phyloP scores from a whole-genome alignment of 2,888 invertebrate genomes.

The Platycheirus rosarum region DNA sequence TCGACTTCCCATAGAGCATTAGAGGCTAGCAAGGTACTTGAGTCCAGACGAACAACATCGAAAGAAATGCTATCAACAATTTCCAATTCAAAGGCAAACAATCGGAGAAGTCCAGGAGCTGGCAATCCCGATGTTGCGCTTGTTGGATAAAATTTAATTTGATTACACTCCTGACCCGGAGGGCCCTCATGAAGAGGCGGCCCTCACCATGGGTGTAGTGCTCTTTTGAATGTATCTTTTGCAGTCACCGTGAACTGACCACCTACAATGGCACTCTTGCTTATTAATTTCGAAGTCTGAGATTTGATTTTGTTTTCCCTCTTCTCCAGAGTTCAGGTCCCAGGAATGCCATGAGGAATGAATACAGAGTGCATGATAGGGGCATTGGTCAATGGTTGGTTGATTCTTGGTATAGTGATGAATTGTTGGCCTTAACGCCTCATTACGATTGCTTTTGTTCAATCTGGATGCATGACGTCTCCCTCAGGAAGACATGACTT shows the following conservation, averaged over 20 bases:
- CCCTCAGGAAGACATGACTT: slow-evolving; percentile 19
- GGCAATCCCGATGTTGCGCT: not conserved
- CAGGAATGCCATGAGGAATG: slow-evolving; percentile 24
- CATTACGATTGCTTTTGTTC: slow-evolving; percentile 55
- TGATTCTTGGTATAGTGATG: slow-evolving; percentile 5
- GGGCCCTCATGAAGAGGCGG: slow-evolving; percentile 52
- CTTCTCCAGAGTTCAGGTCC: slow-evolving; percentile 4
- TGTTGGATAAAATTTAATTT: slow-evolving; percentile 54
- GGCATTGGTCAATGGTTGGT: slow-evolving; percentile 48
- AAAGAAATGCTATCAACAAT: slow-evolving; percentile 40
- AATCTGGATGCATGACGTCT: slow-evolving; percentile 24
- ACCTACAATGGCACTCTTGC: slow-evolving; percentile 48
- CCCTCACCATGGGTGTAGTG: slow-evolving; percentile 16
- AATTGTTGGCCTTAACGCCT: slow-evolving; percentile 49
- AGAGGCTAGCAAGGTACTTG: slow-evolving; percentile 5
- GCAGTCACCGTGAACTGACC: slow-evolving; percentile 36
- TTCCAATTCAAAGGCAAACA: slow-evolving; percentile 43
- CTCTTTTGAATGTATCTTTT: slow-evolving; percentile 18
- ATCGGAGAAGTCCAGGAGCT: slow-evolving; percentile 9
- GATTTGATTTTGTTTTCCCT: slow-evolving; percentile 47
- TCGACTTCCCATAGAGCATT: slow-evolving; percentile 52
- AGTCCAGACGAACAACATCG: slow-evolving; percentile 19
- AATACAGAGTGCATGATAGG: slow-evolving; percentile 39
- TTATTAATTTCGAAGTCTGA: slow-evolving; percentile 59
- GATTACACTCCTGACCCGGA: slow-evolving; percentile 51